Evolutionary conservation across 2,113 vertebrate species (phyloP), one percentile per base, ranked within the genome.

Genomic region (Oxyruncus cristatus): DNA sequence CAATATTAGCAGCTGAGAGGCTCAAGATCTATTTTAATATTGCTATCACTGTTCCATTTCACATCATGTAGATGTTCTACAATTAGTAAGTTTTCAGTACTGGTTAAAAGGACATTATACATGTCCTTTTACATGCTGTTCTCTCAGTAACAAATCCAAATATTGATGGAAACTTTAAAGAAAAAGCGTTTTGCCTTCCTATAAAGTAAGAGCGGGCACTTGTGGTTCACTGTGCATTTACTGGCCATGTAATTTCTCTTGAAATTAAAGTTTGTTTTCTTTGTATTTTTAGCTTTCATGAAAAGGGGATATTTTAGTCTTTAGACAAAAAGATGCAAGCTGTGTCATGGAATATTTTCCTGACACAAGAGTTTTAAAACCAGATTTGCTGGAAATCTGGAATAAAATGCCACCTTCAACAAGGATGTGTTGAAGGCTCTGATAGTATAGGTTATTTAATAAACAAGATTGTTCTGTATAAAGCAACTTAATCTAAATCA

Each of bases 241-340:
- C 97, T 97, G 96, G 96, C 95, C 97, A 92, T 95, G 97, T 97
- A 96, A 97, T 97, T 98, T 98, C 95, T 97, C 97, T 96, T 92
- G 91, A 98, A 97, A 97, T 95, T 90, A 94, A 78, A 95, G 92
- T 97, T 97, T 97, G 67, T 95, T 98, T 98, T 97, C 86, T 96
- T 96, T 96, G 97, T 95, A 95, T 96, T 93, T 98, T 97, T 97
- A 97, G 97, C 88, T 97, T 98, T 98, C 97, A 98, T 98, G 97
- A 96, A 98, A 98, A 97, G 98, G 95, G 85, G 96, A 97, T 97
- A 90, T 98, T 98, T 97, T 97, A 97, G 89, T 87, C 92, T 93
- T 95, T 95, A 96, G 94, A 96, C 97, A 76, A 85, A 90, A 96
- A 97, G 86, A 87, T 97, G 85, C 95, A 97, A 97, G 81, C 73